Percentiles rank a stretch among this genome's conserved stretches.
Evolutionary conservation across 53 echinoderm and acorn worm species (phyloP).

Genomic region (Echinometra lucunter): DNA sequence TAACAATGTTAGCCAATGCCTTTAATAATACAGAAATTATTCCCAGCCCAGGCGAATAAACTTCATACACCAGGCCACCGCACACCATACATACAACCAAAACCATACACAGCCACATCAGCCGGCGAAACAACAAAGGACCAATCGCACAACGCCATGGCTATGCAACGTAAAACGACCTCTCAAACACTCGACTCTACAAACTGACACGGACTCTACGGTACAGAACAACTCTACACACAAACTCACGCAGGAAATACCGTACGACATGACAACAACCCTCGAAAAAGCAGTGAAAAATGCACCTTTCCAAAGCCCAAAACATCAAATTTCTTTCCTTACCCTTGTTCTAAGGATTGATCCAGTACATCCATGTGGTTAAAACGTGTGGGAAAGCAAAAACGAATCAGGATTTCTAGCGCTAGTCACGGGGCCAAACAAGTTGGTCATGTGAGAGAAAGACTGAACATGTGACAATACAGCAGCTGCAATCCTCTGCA

Average conservation of each 20-base stretch:
- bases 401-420: slow-evolving; percentile 97
- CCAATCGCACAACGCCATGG: slow-evolving; percentile 21
- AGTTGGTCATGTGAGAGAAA: slow-evolving; percentile 97
- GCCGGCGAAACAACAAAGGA: slow-evolving; percentile 43
- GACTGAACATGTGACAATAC: slow-evolving; percentile 90
- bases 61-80: not conserved
- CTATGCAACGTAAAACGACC: slow-evolving; percentile 48
- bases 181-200: slow-evolving; percentile 13
- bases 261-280: not conserved
- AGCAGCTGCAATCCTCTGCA: not conserved
- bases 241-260: slow-evolving; percentile 32
- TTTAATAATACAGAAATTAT: no score
- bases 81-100: not conserved
- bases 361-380: slow-evolving; percentile 99
- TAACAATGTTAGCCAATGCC: no score
- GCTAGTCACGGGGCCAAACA: slow-evolving; percentile 99
- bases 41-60: no score
- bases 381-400: slow-evolving; percentile 76
- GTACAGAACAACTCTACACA: slow-evolving; percentile 4
- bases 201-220: not conserved
- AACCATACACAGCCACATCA: not conserved
- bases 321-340: slow-evolving; percentile 37
- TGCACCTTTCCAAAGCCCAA: not conserved
- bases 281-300: not conserved
- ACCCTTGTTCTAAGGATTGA: slow-evolving; percentile 94